A percentile compares a stretch with the other conserved stretches of the same genome.
Evolutionary conservation across 1,140 invertebrate species (phyloP).

Genomic region (Saccostrea cuccullata): DNA sequence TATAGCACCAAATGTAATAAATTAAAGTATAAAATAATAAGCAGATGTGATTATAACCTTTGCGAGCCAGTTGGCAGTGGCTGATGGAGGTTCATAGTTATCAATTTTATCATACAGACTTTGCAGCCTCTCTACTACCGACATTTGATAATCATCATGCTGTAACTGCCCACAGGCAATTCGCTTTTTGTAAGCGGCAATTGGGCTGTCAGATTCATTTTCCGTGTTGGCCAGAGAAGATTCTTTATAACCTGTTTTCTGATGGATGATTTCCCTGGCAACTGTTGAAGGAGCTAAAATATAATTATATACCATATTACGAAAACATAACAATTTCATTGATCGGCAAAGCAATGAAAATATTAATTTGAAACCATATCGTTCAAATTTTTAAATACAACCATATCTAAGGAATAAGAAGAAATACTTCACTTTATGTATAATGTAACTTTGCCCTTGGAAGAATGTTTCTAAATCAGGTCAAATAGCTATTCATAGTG

Average conservation of each 20-base stretch:
- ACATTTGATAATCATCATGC: slow-evolving; percentile 86
- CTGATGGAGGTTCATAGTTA: slow-evolving; percentile 58
- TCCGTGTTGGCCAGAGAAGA: background rate
- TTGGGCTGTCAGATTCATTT: slow-evolving; percentile 34
- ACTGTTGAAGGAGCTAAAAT: background rate
- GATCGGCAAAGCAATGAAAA: background rate
- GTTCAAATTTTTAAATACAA: background rate
- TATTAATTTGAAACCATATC: background rate
- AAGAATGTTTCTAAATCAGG: background rate
- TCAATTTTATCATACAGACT: slow-evolving; percentile 81
- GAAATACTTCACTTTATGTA: too few species aligned
- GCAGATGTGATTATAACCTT: background rate
- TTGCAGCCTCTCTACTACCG: slow-evolving; percentile 85
- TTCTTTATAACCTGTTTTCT: background rate
- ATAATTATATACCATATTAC: background rate
- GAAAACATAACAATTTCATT: background rate
- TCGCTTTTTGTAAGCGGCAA: slow-evolving; percentile 62
- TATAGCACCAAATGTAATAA: too few species aligned
- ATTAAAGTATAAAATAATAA: too few species aligned
- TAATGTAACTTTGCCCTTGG: slow-evolving; percentile 1
- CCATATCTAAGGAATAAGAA: background rate
- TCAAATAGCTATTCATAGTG: background rate
- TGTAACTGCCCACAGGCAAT: slow-evolving; percentile 82
- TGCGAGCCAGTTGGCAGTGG: slow-evolving; percentile 31
- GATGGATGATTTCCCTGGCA: background rate